Conservation (phyloP, 2,888 invertebrate genomes). For the Drosophila emarginata region DNA sequence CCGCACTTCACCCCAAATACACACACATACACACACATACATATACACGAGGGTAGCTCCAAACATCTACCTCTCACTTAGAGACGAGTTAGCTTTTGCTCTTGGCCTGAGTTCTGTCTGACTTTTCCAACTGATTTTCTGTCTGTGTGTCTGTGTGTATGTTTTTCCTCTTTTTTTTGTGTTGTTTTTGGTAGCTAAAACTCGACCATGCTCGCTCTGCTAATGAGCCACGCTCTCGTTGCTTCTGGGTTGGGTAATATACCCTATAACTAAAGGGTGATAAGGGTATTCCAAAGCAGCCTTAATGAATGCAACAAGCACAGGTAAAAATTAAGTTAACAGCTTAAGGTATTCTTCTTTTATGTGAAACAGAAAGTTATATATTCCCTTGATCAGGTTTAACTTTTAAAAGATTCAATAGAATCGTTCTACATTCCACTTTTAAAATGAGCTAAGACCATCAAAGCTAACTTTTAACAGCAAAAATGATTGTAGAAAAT, state of each 20-base stretch:
- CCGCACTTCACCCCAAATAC: slow-evolving; percentile 29
- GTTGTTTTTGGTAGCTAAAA: slow-evolving; percentile 31
- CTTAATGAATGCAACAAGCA: background rate
- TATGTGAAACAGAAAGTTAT: background rate
- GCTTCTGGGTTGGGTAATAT: slow-evolving; percentile 46
- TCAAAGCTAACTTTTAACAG: no score
- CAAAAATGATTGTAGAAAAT: no score
- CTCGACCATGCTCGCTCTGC: slow-evolving; percentile 42
- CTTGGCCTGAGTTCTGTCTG: slow-evolving; percentile 33
- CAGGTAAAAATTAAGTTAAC: background rate
- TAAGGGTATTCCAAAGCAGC: background rate
- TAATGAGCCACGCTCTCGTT: slow-evolving; percentile 56
- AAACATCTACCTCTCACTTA: slow-evolving; percentile 11
- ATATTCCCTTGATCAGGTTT: background rate
- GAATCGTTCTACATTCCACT: no score
- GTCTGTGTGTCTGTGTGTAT: slow-evolving; percentile 12
- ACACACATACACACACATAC: slow-evolving; percentile 12
- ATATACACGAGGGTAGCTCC: background rate
- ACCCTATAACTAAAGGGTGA: background rate
- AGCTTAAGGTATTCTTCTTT: background rate
- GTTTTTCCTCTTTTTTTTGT: slow-evolving; percentile 42
- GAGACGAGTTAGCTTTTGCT: slow-evolving; percentile 49
- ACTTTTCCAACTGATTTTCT: slow-evolving; percentile 38
- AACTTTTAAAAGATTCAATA: no score
- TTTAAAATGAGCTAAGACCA: no score